Evolutionary conservation across 2,113 vertebrate species (phyloP), one percentile per base, ranked within the genome.

Genomic region (Neopipo cinnamomea): DNA sequence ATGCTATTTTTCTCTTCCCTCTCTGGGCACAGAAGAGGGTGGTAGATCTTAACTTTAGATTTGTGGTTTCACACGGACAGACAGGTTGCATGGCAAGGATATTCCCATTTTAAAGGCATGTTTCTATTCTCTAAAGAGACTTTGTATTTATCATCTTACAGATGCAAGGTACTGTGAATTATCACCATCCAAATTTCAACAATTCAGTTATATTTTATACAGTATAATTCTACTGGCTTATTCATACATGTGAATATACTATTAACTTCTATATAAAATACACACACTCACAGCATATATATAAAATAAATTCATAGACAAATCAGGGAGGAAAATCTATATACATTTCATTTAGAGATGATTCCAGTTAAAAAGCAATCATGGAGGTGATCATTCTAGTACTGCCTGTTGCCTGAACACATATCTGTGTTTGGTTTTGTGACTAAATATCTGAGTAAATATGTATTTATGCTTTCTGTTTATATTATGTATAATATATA

Each of bases 41-140:
- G 47, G 25, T 46, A 63, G 15, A 35, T 46, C 0, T 0, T 33
- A 73, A 66, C 6, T 14, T 35, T 16, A 30, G 15, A 23, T 61
- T 62, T 61, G 16, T 37, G 28, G 21, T 79, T 94, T 88, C 66
- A 46, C 8, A 24, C 30, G 22, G 25, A 15, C n/a, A 79, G 46
- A 22, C 5, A 55, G 8, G 2, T 35, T 83, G 18, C 16, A 50
- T 12, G 39, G 21, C 35, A 53, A 85, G 14, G 15, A 37, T 68
- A 56, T 42, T 68, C 46, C 39, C 10, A 44, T 70, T 88, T 79
- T 30, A 88, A 85, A 93, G 39, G 8, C 18, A 74, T 8, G 27
- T 42, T 73, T 12, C 5, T 62, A 9, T 39, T 66, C 62, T 71
- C 21, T 90, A 42, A 72, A 72, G 33, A 67, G 58, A 10, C 5